Base-by-base conservation (phyloP, 1,140 invertebrate species). In the Procambarus virginalis region DNA sequence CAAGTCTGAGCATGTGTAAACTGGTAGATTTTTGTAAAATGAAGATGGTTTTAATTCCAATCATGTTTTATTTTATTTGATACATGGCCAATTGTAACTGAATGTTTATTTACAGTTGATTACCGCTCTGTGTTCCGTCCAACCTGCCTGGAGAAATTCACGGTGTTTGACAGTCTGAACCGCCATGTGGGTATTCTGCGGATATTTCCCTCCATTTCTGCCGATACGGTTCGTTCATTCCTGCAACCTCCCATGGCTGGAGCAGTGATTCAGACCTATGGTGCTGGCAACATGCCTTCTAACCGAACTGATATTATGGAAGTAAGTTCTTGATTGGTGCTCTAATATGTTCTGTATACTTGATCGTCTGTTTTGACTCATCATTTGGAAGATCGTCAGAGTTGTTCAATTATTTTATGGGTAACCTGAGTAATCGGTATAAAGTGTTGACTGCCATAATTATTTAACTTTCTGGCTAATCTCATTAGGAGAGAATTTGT, bases 211-310 rank as follows among this genome's bases (percentile, higher is more conserved):
- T 97, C 97, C 91, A 98, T 99, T 91, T 97, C 97, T 20, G 94
- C 95, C 17, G 95, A 96, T 87, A 96, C 97, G 12, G 96, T 97
- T 8, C 95, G 95, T 86, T 96, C 97, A 0, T 97, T 98, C 93
- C 94, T 99, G 46, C 96, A 96, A 91, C 96, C 97, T 4, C 97
- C 98, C 0, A 97, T 98, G 77, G 95, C 97, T 92, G 98, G 97
- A 10, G 96, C 99, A 3, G 96, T 99, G 0, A 94, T 99, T 17
- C 97, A 99, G 94, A 97, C 97, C 0, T 99, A 98, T 92, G 98
- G 98, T 9, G 95, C 97, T 1, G 99, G 99, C 1, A 99, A 99
- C 93, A 96, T 98, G 34, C 98, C 98, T 0, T 96, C 95, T 0
- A 97, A 97, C 93, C 95, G 97, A 20, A 94, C 94, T n/a, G 98